Evolutionary conservation across 2,113 vertebrate species (phyloP).

Genomic region (Solea solea): DNA sequence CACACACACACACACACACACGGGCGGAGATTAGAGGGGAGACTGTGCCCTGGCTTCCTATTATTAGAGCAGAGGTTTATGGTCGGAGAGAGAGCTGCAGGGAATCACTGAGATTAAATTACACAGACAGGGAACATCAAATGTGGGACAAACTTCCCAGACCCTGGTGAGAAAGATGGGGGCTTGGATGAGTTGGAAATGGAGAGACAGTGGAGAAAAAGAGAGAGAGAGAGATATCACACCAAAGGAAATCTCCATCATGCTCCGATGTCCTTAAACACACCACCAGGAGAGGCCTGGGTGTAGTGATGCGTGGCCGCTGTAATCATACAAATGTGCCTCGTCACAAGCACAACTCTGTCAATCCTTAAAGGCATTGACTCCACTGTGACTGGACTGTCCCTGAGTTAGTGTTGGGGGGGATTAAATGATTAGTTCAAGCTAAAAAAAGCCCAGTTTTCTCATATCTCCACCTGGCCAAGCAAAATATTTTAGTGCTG

Average conservation of each 20-base stretch:
- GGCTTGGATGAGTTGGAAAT: conserved; percentile 43
- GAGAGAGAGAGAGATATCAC: conserved; percentile 46
- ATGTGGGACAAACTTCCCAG: conserved; percentile 70
- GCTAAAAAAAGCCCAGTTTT: background rate
- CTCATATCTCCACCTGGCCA: background rate
- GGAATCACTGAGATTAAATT: conserved; percentile 82
- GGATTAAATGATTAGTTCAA: too few relatives aligned
- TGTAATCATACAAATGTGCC: conserved; percentile 12
- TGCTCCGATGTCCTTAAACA: conserved; percentile 31
- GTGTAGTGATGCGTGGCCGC: conserved; percentile 3
- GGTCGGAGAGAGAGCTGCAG: conserved; percentile 69
- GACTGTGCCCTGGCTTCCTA: conserved; percentile 74
- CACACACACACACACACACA: conserved; percentile 59
- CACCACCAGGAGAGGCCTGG: background rate
- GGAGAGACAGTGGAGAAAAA: conserved; percentile 18
- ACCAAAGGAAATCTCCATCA: conserved; percentile 23
- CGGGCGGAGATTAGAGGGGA: conserved; percentile 73
- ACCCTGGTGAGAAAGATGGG: conserved; percentile 48
- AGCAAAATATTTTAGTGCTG: background rate
- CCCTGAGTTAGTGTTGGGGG: too few relatives aligned
- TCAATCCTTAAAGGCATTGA: too few relatives aligned
- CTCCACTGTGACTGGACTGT: background rate
- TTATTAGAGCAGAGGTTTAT: conserved; percentile 80
- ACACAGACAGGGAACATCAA: conserved; percentile 79
- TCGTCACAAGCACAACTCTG: background rate